Conservation (phyloP, 2,888 invertebrate genomes). For the Tethea ocularis region DNA sequence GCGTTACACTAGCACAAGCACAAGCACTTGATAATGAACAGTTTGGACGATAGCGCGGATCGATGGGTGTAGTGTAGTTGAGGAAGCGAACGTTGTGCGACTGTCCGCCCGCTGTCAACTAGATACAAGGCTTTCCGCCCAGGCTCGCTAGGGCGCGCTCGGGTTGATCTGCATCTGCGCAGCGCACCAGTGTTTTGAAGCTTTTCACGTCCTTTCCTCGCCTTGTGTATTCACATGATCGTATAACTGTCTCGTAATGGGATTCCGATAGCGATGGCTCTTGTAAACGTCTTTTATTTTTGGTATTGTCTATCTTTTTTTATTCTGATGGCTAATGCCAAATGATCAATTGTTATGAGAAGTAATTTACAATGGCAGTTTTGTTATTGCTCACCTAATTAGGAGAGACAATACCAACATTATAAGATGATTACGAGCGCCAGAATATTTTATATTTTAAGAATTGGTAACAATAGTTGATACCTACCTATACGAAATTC, state of each 20-base stretch:
- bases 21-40: slow-evolving; percentile 51
- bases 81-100: slow-evolving; percentile 59
- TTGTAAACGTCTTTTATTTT: too few species aligned
- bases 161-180: slow-evolving; percentile 58
- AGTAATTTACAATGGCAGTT: too few species aligned
- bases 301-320: too few species aligned
- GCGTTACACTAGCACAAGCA: slow-evolving; percentile 37
- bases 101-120: slow-evolving; percentile 45
- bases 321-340: too few species aligned
- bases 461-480: background rate
- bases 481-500: slow-evolving; percentile 17
- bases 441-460: too few species aligned
- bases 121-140: slow-evolving; percentile 55
- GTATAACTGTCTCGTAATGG: too few species aligned
- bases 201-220: slow-evolving; percentile 1
- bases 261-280: too few species aligned
- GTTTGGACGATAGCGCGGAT: slow-evolving; percentile 47
- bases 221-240: slow-evolving; percentile 4
- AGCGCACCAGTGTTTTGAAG: slow-evolving; percentile 11
- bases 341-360: too few species aligned
- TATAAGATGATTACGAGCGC: too few species aligned
- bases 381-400: too few species aligned
- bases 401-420: too few species aligned
- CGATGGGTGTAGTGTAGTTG: slow-evolving; percentile 61
- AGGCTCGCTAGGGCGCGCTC: slow-evolving; percentile 56